Evolutionary conservation across 2,797 vertebrate genomes (phyloP), one percentile per base, ranked within the genome.

Genomic region (Manis crassicaudata): DNA sequence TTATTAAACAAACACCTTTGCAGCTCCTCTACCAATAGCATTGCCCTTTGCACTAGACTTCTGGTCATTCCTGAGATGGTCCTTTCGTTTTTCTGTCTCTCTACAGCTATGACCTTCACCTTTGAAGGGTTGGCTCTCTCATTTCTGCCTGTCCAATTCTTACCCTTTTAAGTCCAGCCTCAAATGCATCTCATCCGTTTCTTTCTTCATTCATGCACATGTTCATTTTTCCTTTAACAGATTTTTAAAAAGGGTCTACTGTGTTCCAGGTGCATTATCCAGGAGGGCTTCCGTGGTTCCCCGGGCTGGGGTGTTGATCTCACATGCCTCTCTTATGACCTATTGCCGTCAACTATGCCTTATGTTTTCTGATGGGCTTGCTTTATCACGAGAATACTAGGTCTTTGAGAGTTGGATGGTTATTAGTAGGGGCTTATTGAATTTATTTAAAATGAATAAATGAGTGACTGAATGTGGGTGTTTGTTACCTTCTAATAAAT

Each of bases 341-440:
- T 29, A 27, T 80, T 10, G 25, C 27, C 4, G 2, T 46, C 1
- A 13, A n/a, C 3, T 0, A n/a, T 10, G 17, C 40, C n/a, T 10
- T 35, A 37, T 12, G 8, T 25, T 60, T 92, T 63, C 35, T 35
- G 50, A 17, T 72, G 40, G 21, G 9, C 21, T 83, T 17, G 29
- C 72, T 88, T 46, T 32, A 9, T 62, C 8, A 52, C 54, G n/a
- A 68, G 56, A 37, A 37, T 58, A 65, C 65, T 43, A 43, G 29
- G 17, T 58, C 9, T 6, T 37, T 32, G 50, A 75, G 21, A 32
- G 17, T 65, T 72, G 73, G 20, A 20, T 76, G 35, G 12, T 52
- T 87, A 27, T 35, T 68, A 73, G 11, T 23, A 75, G 43, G 10
- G 14, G 3, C 37, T 79, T 92, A n/a, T 32, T 86, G 37, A 43